Evolutionary conservation across 2,888 invertebrate genomes (phyloP).

Genomic region (Bugulina stolonifera): DNA sequence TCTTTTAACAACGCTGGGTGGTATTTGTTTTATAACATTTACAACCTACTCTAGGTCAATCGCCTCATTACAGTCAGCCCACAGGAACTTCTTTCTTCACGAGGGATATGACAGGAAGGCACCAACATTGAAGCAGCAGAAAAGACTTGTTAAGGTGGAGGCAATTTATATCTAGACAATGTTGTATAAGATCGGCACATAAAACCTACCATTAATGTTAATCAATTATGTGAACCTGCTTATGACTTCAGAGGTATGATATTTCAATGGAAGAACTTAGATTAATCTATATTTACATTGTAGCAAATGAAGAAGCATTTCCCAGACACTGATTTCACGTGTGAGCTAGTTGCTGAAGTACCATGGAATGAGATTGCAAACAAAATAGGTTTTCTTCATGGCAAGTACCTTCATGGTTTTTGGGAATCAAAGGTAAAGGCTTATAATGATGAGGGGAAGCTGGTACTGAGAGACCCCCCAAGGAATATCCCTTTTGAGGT

Average conservation of each 20-base stretch:
- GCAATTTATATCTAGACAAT: no score
- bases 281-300: background rate
- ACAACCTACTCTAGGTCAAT: conserved; percentile 6
- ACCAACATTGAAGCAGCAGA: background rate
- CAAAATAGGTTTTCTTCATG: conserved; percentile 7
- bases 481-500: background rate
- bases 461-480: background rate
- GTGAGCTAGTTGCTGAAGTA: background rate
- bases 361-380: conserved; percentile 21
- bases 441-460: background rate
- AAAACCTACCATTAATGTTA: no score
- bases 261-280: no score
- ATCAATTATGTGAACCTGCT: no score
- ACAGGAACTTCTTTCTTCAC: conserved; percentile 23
- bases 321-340: conserved; percentile 13
- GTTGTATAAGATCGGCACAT: no score
- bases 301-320: conserved; percentile 3
- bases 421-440: conserved; percentile 6
- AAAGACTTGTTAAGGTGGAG: background rate
- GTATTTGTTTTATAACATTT: no score
- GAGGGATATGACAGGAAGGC: conserved; percentile 1
- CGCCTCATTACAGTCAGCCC: conserved; percentile 8
- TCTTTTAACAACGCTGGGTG: no score
- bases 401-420: conserved; percentile 11
- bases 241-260: no score